A percentile compares a stretch with the other conserved stretches of the same genome.
Conservation (phyloP, 2,888 invertebrate genomes). For the Agrilus mali region DNA sequence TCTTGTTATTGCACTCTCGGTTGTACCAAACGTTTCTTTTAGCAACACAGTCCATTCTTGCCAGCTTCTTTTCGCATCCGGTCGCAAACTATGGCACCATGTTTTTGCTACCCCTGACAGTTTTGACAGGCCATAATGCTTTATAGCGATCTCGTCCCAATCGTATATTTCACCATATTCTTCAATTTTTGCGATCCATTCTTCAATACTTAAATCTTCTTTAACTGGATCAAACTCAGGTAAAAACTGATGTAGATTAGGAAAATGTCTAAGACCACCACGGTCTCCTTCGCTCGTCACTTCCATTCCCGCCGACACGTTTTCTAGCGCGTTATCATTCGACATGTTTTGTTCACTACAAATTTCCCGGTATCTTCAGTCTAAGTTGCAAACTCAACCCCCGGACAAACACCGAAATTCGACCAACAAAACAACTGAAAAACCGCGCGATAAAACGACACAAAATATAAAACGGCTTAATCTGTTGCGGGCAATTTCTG, state of each 20-base stretch:
- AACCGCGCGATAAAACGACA: too few species aligned
- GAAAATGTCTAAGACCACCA: background rate
- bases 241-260: slow-evolving; percentile 1
- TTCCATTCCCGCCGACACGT: too few species aligned
- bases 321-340: too few species aligned
- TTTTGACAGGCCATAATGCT: slow-evolving; percentile 12
- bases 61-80: slow-evolving; percentile 2
- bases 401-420: too few species aligned
- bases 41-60: slow-evolving; percentile 4
- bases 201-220: slow-evolving; percentile 6
- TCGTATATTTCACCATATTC: slow-evolving; percentile 12
- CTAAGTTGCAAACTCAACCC: too few species aligned
- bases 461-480: too few species aligned
- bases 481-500: too few species aligned
- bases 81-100: slow-evolving; percentile 13
- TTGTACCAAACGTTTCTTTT: background rate
- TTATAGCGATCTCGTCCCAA: slow-evolving; percentile 10
- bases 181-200: slow-evolving; percentile 8
- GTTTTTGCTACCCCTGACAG: slow-evolving; percentile 13
- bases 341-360: too few species aligned
- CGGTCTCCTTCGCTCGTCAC: too few species aligned
- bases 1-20: background rate
- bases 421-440: too few species aligned
- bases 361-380: too few species aligned
- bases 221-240: slow-evolving; percentile 6